These are phyloP conservation scores for human DNA, from an alignment of 2,113 vertebrate genomes.

Conservation along the genomic window GRCh38 chr17:33006501-33007000, in stretches of 20 bases:
- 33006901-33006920: background rate
- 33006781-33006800: background rate
- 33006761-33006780: background rate
- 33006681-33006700: background rate
- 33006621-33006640: fast-evolving
- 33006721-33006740: background rate
- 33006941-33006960: background rate
- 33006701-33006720: background rate
- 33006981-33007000: background rate
- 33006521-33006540: too few species aligned
- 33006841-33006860: background rate
- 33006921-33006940: background rate
- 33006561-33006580: too few species aligned
- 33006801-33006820: background rate
- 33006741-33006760: background rate
- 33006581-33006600: too few species aligned
- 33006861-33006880: conserved; percentile 38
- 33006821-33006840: background rate
- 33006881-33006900: background rate
- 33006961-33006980: background rate
- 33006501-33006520: too few species aligned
- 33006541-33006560: too few species aligned
- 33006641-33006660: background rate
- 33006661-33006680: background rate
- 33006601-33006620: background rate